phyloP scores from a whole-genome alignment of 1,140 invertebrate genomes.

The Cherax quadricarinatus region DNA sequence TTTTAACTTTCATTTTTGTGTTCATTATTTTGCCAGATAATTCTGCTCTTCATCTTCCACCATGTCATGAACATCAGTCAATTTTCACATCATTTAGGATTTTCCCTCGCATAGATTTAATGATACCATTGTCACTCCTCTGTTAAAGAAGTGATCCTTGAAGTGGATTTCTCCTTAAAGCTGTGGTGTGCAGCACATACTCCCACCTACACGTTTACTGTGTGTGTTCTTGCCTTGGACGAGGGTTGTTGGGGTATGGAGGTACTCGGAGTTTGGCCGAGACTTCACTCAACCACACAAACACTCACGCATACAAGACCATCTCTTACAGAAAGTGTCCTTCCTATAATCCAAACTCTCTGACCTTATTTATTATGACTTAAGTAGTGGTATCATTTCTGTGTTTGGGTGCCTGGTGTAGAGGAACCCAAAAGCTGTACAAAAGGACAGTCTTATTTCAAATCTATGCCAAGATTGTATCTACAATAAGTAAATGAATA shows the following conservation, averaged over 20 bases:
- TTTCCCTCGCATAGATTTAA: conserved; percentile 39
- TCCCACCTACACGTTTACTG: conserved; percentile 1
- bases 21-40: not conserved
- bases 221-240: conserved; percentile 24
- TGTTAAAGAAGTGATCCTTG: conserved; percentile 13
- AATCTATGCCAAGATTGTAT: conserved; percentile 70
- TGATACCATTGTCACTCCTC: conserved; percentile 1
- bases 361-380: conserved; percentile 58
- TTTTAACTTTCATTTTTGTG: not conserved
- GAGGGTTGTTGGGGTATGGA: conserved; percentile 17
- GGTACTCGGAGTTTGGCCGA: conserved; percentile 20
- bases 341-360: conserved; percentile 56
- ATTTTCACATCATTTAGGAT: conserved; percentile 27
- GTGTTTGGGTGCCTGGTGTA: conserved; percentile 65
- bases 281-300: conserved; percentile 29
- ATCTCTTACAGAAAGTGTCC: conserved; percentile 62
- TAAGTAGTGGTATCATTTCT: conserved; percentile 65
- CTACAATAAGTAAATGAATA: conserved; percentile 69
- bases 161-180: not conserved
- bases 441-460: conserved; percentile 71
- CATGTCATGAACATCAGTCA: not conserved
- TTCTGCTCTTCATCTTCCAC: not conserved
- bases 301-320: conserved; percentile 38
- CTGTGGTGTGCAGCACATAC: not conserved
- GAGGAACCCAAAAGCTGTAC: conserved; percentile 68